Conservation (phyloP, 2,797 vertebrate genomes). For the Pseudochromis fuscus region DNA sequence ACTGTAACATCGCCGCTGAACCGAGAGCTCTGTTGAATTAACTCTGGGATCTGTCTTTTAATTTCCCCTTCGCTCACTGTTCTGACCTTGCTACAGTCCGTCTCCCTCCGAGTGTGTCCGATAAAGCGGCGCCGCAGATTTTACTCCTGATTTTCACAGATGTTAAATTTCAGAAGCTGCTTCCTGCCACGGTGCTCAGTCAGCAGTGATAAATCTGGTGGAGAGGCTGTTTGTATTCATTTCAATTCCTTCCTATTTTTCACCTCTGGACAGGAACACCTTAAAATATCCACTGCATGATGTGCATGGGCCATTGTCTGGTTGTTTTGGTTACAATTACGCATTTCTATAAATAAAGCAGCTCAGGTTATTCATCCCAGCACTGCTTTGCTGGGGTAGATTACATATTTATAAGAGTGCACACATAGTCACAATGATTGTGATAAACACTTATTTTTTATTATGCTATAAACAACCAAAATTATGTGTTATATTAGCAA, state of each 20-base stretch:
- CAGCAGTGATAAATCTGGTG: neutral
- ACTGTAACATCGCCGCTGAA: neutral
- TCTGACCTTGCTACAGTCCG: neutral
- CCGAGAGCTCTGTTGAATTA: neutral
- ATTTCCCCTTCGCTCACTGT: neutral
- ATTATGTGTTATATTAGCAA: too few relatives aligned
- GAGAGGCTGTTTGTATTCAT: neutral
- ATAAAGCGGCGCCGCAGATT: neutral
- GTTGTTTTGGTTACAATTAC: neutral
- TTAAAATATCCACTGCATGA: neutral
- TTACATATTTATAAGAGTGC: too few relatives aligned
- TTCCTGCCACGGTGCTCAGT: neutral
- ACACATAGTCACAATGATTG: too few relatives aligned
- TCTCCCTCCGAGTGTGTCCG: neutral
- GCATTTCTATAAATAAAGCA: neutral
- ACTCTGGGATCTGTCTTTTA: neutral
- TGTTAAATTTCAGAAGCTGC: neutral
- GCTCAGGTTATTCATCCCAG: neutral
- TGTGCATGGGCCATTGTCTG: neutral
- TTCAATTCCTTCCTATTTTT: neutral
- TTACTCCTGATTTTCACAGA: neutral
- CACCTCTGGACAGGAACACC: neutral
- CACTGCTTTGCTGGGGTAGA: too few relatives aligned
- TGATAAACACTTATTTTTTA: too few relatives aligned
- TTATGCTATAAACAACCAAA: too few relatives aligned